phyloP scores from a whole-genome alignment of 2,888 invertebrate species.

The Drosophila nigricruria region DNA sequence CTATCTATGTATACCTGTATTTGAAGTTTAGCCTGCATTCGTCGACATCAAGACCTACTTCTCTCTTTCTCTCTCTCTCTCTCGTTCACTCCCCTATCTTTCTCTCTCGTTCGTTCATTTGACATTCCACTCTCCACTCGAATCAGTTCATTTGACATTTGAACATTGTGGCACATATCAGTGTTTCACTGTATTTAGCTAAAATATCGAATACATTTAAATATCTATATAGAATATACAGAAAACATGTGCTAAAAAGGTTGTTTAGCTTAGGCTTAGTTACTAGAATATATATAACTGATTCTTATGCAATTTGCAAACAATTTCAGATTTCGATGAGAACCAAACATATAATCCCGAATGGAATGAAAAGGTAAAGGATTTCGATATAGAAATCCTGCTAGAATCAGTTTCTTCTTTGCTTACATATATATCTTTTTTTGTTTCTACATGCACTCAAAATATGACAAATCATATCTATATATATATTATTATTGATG shows the following conservation, averaged over 20 bases:
- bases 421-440: constrained; percentile 21
- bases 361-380: constrained; percentile 85
- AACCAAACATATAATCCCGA: constrained; percentile 84
- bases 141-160: constrained; percentile 17
- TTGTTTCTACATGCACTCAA: constrained; percentile 58
- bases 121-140: constrained; percentile 15
- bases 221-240: constrained; percentile 22
- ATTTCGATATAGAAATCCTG: constrained; percentile 64
- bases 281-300: constrained; percentile 28
- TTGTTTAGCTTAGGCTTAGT: constrained; percentile 11
- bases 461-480: constrained; percentile 23
- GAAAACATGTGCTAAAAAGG: constrained; percentile 6
- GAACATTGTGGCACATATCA: constrained; percentile 37
- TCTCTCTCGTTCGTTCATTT: constrained; percentile 18
- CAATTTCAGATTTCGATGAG: constrained; percentile 85
- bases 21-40: constrained; percentile 17
- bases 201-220: constrained; percentile 13
- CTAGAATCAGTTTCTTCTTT: constrained; percentile 42
- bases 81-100: background rate
- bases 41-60: constrained; percentile 15
- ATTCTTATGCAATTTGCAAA: constrained; percentile 66
- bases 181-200: constrained; percentile 26
- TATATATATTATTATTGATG: constrained; percentile 9
- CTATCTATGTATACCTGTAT: background rate
- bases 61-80: constrained; percentile 12